phyloP scores from a whole-genome alignment of 2,797 vertebrate genomes.

The Hozukius guyotensis region DNA sequence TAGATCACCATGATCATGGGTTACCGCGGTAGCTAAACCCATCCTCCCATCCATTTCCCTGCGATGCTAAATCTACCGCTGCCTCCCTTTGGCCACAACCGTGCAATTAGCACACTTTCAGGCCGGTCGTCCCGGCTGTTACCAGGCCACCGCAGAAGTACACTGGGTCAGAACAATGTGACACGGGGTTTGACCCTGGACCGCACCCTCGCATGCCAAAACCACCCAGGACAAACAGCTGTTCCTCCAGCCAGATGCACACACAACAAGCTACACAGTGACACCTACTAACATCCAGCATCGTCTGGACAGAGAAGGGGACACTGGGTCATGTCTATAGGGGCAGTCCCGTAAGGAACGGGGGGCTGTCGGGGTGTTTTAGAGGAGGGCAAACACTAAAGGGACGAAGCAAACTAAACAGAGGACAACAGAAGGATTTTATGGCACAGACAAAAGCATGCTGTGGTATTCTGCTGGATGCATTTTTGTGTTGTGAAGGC shows the following conservation, averaged over 20 bases:
- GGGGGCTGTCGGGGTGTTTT: constrained; percentile 19
- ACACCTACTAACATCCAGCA: constrained; percentile 33
- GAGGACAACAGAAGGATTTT: constrained; percentile 32
- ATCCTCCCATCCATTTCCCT: constrained; percentile 42
- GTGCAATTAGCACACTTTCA: constrained; percentile 75
- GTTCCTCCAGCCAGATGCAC: constrained; percentile 60
- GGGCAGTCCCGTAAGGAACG: background rate
- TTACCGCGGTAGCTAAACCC: constrained; percentile 50
- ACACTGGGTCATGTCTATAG: constrained; percentile 36
- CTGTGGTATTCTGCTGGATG: constrained; percentile 13
- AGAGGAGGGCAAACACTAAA: constrained; percentile 43
- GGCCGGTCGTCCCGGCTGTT: constrained; percentile 49
- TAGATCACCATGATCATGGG: constrained; percentile 72
- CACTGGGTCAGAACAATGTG: constrained; percentile 70
- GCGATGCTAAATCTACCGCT: constrained; percentile 44
- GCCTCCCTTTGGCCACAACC: constrained; percentile 65
- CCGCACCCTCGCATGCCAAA: constrained; percentile 64
- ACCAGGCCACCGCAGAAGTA: constrained; percentile 61
- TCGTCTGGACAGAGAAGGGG: background rate
- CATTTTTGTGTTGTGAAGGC: constrained; percentile 34
- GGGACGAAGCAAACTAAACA: background rate
- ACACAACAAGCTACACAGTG: constrained; percentile 39
- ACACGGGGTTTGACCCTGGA: constrained; percentile 67
- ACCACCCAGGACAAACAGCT: constrained; percentile 76
- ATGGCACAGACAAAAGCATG: constrained; percentile 37